phyloP scores from a whole-genome alignment of 1,140 invertebrate genomes.

The Drosophila tropicalis region DNA sequence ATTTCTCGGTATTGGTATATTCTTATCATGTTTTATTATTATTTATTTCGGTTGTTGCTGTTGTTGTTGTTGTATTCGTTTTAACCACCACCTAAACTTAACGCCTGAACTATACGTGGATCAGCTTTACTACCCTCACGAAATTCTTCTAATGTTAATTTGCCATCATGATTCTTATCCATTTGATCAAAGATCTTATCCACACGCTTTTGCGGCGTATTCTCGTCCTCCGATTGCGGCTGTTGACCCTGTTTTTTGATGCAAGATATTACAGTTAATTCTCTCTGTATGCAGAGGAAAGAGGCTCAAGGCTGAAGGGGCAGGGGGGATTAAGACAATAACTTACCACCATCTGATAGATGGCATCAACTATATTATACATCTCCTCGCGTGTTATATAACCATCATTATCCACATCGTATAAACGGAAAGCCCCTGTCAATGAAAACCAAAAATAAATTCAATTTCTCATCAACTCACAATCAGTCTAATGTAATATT shows the following conservation, averaged over 20 bases:
- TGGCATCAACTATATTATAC: slow-evolving; percentile 99
- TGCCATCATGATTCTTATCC: slow-evolving; percentile 99
- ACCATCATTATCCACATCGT: slow-evolving; percentile 99
- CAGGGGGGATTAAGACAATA: background rate
- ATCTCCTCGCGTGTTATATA: slow-evolving; percentile 99
- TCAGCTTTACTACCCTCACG: slow-evolving; percentile 99
- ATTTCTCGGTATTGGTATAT: slow-evolving; percentile 21
- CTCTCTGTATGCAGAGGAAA: background rate
- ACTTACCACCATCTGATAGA: slow-evolving; percentile 99
- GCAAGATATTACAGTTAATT: background rate
- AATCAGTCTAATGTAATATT: no score
- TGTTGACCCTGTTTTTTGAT: slow-evolving; percentile 90
- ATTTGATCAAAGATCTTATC: slow-evolving; percentile 99
- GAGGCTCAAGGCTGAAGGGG: no score
- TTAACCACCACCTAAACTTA: slow-evolving; percentile 91
- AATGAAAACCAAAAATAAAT: background rate
- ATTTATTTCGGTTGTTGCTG: slow-evolving; percentile 34
- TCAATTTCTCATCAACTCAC: background rate
- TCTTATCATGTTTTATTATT: background rate
- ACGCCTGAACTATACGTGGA: slow-evolving; percentile 98
- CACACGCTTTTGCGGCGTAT: slow-evolving; percentile 97
- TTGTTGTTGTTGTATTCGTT: slow-evolving; percentile 35
- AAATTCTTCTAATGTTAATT: slow-evolving; percentile 98
- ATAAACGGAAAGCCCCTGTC: slow-evolving; percentile 97
- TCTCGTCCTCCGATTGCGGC: slow-evolving; percentile 95